phyloP scores from a whole-genome alignment of 2,888 invertebrate species.

The Himalopsyche kuldschensis region DNA sequence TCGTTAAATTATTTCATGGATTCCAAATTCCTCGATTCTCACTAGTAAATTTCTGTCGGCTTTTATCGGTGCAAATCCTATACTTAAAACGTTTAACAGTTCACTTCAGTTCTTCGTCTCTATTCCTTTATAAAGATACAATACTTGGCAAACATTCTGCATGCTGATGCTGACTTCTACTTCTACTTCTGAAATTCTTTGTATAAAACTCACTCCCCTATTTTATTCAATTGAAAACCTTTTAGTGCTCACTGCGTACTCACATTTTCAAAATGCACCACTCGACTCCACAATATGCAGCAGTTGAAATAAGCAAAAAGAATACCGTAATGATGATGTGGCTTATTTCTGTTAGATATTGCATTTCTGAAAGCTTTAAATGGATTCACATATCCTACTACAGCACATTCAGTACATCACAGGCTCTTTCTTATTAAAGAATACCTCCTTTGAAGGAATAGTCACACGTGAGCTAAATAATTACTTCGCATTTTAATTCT shows the following conservation, averaged over 20 bases:
- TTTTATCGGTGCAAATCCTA: too few relatives aligned
- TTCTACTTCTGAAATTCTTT: not conserved
- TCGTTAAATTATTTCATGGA: too few relatives aligned
- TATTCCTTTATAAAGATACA: too few relatives aligned
- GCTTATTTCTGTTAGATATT: not conserved
- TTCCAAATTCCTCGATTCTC: too few relatives aligned
- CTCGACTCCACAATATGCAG: not conserved
- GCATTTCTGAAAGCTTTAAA: not conserved
- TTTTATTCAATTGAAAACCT: not conserved
- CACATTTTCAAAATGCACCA: not conserved
- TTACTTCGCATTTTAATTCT: not conserved
- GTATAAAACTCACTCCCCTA: not conserved
- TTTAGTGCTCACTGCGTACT: not conserved
- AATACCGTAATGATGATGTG: not conserved
- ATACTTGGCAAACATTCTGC: not conserved
- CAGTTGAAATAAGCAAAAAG: not conserved
- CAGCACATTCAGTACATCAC: not conserved
- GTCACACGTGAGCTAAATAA: not conserved
- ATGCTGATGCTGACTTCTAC: too few relatives aligned
- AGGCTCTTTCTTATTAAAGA: not conserved
- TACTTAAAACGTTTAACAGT: too few relatives aligned
- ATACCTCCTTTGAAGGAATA: not conserved
- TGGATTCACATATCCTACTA: not conserved
- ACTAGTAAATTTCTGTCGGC: too few relatives aligned
- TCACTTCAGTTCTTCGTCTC: too few relatives aligned